Percentiles rank a stretch among this genome's conserved stretches.
phyloP scores from a whole-genome alignment of 2,113 vertebrate genomes.

The Cebidichthys violaceus region DNA sequence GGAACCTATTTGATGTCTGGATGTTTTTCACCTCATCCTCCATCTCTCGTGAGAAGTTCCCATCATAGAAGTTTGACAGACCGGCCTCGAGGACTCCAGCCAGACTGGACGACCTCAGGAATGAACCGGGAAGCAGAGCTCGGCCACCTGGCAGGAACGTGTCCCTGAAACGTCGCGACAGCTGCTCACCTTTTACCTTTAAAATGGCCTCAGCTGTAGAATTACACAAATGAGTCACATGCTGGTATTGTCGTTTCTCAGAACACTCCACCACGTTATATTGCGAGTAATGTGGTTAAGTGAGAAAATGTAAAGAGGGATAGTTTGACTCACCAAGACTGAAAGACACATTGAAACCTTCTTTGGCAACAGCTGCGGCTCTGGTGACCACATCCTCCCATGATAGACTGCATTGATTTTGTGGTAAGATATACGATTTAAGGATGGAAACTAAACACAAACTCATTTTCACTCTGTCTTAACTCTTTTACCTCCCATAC shows the following conservation, averaged over 20 bases:
- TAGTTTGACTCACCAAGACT: constrained; percentile 84
- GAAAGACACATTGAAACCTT: constrained; percentile 90
- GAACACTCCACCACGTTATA: not conserved
- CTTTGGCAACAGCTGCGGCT: constrained; percentile 83
- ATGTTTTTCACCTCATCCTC: constrained; percentile 84
- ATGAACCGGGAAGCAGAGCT: constrained; percentile 81
- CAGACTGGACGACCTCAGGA: constrained; percentile 81
- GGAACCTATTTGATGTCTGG: not conserved
- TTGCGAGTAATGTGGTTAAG: not conserved
- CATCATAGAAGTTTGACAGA: constrained; percentile 83
- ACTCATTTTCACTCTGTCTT: not conserved
- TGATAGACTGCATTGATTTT: constrained; percentile 77
- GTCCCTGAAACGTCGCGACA: constrained; percentile 82
- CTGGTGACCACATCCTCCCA: constrained; percentile 88
- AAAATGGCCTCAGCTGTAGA: constrained; percentile 84
- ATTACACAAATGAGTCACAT: not conserved
- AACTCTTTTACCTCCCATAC: constrained; percentile 87
- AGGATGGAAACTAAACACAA: not conserved
- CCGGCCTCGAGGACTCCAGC: constrained; percentile 83
- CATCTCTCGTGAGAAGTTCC: constrained; percentile 89
- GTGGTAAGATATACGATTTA: not conserved
- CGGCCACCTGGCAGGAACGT: constrained; percentile 82
- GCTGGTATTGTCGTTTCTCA: not conserved
- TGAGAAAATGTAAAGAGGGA: not conserved
- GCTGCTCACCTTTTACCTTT: constrained; percentile 81